Evolutionary conservation across 2,888 invertebrate species (phyloP), one percentile per base, ranked within the genome.

Genomic region (Candidula unifasciata): DNA sequence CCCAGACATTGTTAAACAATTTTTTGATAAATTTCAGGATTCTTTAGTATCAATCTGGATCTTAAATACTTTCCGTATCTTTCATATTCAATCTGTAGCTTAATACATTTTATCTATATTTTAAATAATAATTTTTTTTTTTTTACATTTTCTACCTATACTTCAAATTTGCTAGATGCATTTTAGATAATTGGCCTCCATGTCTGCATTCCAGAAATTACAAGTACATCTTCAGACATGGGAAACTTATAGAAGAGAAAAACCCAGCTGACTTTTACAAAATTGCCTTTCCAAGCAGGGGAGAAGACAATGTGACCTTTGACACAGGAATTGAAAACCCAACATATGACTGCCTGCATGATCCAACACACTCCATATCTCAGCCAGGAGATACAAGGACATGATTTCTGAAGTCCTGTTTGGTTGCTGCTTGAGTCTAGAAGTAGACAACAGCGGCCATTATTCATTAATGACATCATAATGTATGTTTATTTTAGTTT

Each of bases 281-380:
- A 80, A 89, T 91, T 8, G 88, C 90, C 6, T 91, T 90, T 82
- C 89, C 90, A 0, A 87, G 86, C n/a, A 86, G 87, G 69, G 89
- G 88, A 10, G 89, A 90, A 30, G 84, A 89, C 21, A 57, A 27
- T 33, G 84, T 86, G 35, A 88, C 88, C 69, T 88, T 89, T 79
- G 90, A 91, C 86, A 89, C 88, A 13, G 90, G 90, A 35, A 90
- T 91, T 76, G 90, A 90, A 73, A 91, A 91, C 80, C 90, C 90
- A 13, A 89, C 89, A 30, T 91, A 89, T 78, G 88, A 88, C 84
- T 86, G 81, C 77, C 64, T 86, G 60, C 80, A 85, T 27, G 80
- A 87, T 52, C 57, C 77, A 16, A 82, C 44, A 30, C 60, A 54
- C 37, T 57, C 71, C 44, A 52, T 80, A 27, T 64, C 68, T 27